Evolutionary conservation across 2,797 vertebrate genomes (phyloP), one percentile per base, ranked within the genome.

Genomic region (Ceryle rudis): DNA sequence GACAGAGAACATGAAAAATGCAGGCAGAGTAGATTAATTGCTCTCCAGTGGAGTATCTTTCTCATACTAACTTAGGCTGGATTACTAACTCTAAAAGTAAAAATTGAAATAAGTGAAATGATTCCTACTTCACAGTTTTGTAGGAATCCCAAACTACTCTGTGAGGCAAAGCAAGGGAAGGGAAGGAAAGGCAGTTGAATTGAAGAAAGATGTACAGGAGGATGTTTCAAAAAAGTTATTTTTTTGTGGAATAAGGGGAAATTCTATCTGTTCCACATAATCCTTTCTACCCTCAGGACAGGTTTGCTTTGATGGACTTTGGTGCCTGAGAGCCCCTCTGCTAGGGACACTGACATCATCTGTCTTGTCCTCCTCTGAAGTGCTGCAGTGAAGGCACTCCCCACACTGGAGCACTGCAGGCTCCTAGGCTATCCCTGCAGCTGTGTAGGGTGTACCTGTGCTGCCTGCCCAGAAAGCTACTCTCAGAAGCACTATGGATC

Each of bases 281-380:
- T 16, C 31, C 11, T 81, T 52, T 41, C 37, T 52, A 88, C 14
- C 19, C 9, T 74, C 0, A 1, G 31, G 60, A 9, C 41, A 77
- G 12, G 23, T 65, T 70, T 75, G 62, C 23, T 70, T 60, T 55
- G 77, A 55, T 8, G 18, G 47, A 61, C 26, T 42, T 60, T 7
- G 12, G 11, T 47, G 39, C 31, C 70, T 17, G 15, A 29, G 9
- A 70, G 19, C 74, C 42, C 14, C 28, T 41, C 52, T 66, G 23
- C 18, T 66, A 20, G 28, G 58, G 46, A 80, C 37, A n/a, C 18
- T 4, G 26, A 19, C 52, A 39, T 10, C 14, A 26, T 28, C 33
- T 17, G 28, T 0, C 0, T 12, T 39, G 15, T 15, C 22, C 14
- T 12, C 5, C 49, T 41, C 25, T 18, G 42, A 74, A 58, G n/a